A percentile compares a stretch with the other conserved stretches of the same genome.
Conservation (phyloP, 2,888 invertebrate genomes). For the Leucania comma region DNA sequence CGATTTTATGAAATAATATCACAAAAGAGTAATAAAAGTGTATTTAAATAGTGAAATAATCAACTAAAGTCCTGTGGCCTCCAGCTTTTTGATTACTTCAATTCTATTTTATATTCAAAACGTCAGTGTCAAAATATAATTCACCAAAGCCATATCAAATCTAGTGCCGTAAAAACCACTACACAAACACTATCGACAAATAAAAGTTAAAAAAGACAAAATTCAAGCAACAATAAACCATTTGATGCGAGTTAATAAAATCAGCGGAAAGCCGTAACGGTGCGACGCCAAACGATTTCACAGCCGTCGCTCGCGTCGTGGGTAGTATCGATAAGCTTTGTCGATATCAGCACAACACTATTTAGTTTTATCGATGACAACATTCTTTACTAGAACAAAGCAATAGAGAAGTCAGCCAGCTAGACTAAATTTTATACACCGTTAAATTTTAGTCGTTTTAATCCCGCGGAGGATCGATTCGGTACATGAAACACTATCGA, state of each 20-base stretch:
- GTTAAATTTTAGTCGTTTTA: too few species aligned
- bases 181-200: constrained; percentile 48
- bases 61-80: too few species aligned
- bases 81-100: too few species aligned
- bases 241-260: constrained; percentile 77
- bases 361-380: constrained; percentile 6
- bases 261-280: constrained; percentile 46
- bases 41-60: too few species aligned
- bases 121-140: background rate
- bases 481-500: too few species aligned
- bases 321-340: constrained; percentile 36
- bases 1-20: too few species aligned
- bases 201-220: constrained; percentile 32
- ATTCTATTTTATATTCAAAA: too few species aligned
- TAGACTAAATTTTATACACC: too few species aligned
- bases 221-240: constrained; percentile 62
- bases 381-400: background rate
- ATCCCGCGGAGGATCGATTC: too few species aligned
- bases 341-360: constrained; percentile 38
- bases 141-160: background rate
- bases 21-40: too few species aligned
- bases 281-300: constrained; percentile 59
- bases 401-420: too few species aligned
- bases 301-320: constrained; percentile 33
- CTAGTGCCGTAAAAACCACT: constrained; percentile 19